Evolutionary conservation across 30 jellyfish, hydroid and myxozoan species (phyloP).

Genomic region (Clytia hemisphaerica): DNA sequence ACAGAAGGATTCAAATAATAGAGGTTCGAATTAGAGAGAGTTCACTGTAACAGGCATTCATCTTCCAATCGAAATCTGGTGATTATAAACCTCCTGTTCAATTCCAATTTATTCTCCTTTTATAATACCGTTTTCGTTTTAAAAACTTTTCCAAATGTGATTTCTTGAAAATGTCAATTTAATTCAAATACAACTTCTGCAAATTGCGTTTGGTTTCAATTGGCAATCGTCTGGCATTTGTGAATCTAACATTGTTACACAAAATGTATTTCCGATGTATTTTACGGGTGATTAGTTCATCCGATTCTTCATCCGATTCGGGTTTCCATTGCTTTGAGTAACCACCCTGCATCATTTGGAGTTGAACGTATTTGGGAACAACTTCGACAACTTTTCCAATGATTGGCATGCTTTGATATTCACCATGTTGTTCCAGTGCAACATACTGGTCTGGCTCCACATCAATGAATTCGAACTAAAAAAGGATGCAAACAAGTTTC

Average conservation of each 20-base stretch:
- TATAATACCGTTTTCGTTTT: too few species aligned
- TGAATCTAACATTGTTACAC: not conserved
- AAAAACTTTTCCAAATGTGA: too few species aligned
- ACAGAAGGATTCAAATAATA: too few species aligned
- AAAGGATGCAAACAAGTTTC: not conserved
- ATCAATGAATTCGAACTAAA: not conserved
- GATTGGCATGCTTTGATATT: not conserved
- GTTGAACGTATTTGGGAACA: not conserved
- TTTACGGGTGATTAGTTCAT: not conserved
- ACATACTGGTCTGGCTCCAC: constrained; percentile 5
- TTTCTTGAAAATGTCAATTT: too few species aligned
- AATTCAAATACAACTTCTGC: not conserved
- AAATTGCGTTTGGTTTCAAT: constrained; percentile 2
- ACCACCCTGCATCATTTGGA: constrained; percentile 19
- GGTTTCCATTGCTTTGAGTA: not conserved
- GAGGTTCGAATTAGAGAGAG: too few species aligned
- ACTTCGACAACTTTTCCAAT: constrained; percentile 7
- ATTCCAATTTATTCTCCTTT: too few species aligned
- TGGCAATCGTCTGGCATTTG: constrained; percentile 2
- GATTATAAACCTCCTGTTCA: too few species aligned
- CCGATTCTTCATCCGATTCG: not conserved
- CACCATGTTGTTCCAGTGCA: constrained; percentile 3
- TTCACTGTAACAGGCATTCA: too few species aligned
- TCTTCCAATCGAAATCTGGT: too few species aligned
- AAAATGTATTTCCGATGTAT: not conserved